Conservation (phyloP, 92 coral and sea anemone genomes). For the Anthopleura xanthogrammica region DNA sequence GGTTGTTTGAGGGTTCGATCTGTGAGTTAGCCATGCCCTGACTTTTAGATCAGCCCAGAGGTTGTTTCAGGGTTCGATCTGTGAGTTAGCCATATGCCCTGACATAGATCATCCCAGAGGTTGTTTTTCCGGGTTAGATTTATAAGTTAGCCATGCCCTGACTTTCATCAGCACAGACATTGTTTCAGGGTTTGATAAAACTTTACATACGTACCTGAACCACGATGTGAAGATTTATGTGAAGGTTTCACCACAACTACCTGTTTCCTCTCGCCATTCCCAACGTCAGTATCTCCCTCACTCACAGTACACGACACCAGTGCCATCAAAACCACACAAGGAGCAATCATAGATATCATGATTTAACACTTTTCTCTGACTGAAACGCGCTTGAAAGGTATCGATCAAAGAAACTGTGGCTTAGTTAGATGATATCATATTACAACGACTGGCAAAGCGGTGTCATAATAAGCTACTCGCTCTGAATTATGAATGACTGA, state of each 20-base stretch:
- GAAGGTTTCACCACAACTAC: not conserved
- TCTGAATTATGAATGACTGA: not conserved
- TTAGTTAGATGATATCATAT: not conserved
- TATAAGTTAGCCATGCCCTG: too few species aligned
- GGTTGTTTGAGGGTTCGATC: too few species aligned
- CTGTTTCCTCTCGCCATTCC: not conserved
- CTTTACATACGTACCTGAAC: not conserved
- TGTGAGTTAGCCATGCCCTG: too few species aligned
- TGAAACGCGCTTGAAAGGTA: not conserved
- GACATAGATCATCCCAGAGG: too few species aligned
- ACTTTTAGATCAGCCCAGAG: too few species aligned
- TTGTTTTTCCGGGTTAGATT: too few species aligned
- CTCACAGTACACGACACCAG: not conserved
- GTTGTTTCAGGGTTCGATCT: too few species aligned
- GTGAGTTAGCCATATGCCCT: too few species aligned
- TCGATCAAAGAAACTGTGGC: not conserved
- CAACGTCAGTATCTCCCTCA: not conserved
- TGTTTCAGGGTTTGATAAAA: too few species aligned
- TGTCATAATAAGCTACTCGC: not conserved
- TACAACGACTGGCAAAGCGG: not conserved
- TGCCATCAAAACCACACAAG: not conserved
- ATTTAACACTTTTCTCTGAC: not conserved
- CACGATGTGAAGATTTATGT: not conserved
- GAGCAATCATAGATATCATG: not conserved
- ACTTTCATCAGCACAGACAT: too few species aligned